Base-by-base conservation (phyloP, 2,113 vertebrate species). In the Corvus hawaiiensis region DNA sequence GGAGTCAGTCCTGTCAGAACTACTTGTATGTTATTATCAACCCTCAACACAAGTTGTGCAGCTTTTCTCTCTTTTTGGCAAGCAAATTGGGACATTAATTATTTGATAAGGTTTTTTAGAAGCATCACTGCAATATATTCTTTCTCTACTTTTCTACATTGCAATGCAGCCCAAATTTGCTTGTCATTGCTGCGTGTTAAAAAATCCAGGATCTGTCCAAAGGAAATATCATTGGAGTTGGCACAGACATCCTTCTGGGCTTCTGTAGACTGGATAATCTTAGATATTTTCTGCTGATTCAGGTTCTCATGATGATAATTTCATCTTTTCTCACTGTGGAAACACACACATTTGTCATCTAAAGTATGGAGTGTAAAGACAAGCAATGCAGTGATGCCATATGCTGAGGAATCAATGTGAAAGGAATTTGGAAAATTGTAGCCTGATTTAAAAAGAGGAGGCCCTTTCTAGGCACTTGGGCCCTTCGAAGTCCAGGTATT, bases 211-310 rank as follows among this genome's bases (percentile, higher is more conserved):
- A 48, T 62, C 19, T 81, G 13, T n/a, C 43, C 61, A 56, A 73
- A 78, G 15, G 30, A 84, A 83, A 48, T 22, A 32, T 44, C 55
- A 61, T 52, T 8, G 8, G 5, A 39, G 5, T 8, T 79, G 58
- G 63, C 44, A 77, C 63, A 80, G 82, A 71, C 11, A 7, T 52
- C 69, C 41, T 76, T 43, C 69, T 85, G 51, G 67, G 37, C 55
- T 63, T 63, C 67, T 83, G 21, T 55, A 90, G 55, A 68, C 61
- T 56, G 75, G 59, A 46, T 78, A 88, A 88, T 75, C 63, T 93
- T 44, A 59, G 68, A 64, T 75, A 80, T 71, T 85, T 84, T 90
- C 61, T 89, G 71, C 88, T 95, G 90, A 91, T 72, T 94, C 72
- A 88, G 46, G 41, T 62, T 61, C 56, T 77, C 72, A 59, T 81